A percentile compares a stretch with the other conserved stretches of the same genome.
Evolutionary conservation across 2,888 invertebrate genomes (phyloP).

Genomic region (Bombylius discolor): DNA sequence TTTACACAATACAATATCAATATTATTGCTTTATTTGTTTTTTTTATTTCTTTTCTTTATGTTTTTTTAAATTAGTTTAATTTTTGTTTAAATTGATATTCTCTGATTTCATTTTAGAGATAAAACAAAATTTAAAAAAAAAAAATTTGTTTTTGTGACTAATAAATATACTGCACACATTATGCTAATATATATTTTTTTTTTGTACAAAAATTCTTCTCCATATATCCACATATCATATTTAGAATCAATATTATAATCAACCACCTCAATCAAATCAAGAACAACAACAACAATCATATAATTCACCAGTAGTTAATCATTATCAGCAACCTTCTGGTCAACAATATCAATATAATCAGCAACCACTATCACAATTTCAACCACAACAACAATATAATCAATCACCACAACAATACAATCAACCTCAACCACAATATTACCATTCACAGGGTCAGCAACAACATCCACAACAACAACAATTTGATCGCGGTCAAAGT

Average conservation of each 20-base stretch:
- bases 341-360: constrained; percentile 8
- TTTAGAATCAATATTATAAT: constrained; percentile 11
- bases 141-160: no score
- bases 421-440: constrained; percentile 23
- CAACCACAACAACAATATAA: constrained; percentile 16
- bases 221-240: not conserved
- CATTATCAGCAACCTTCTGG: constrained; percentile 14
- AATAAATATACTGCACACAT: no score
- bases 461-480: constrained; percentile 14
- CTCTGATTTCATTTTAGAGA: no score
- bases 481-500: constrained; percentile 38
- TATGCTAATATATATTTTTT: no score
- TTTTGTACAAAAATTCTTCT: no score
- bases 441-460: constrained; percentile 25
- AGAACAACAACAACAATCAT: constrained; percentile 3
- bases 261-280: constrained; percentile 16
- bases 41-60: no score
- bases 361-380: constrained; percentile 13
- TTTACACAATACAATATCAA: no score
- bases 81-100: no score
- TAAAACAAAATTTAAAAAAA: no score
- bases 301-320: not conserved
- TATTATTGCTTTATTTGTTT: no score
- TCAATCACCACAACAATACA: constrained; percentile 20
- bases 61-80: no score